Conservation (phyloP, 2,888 invertebrate genomes). For the Panopea generosa region DNA sequence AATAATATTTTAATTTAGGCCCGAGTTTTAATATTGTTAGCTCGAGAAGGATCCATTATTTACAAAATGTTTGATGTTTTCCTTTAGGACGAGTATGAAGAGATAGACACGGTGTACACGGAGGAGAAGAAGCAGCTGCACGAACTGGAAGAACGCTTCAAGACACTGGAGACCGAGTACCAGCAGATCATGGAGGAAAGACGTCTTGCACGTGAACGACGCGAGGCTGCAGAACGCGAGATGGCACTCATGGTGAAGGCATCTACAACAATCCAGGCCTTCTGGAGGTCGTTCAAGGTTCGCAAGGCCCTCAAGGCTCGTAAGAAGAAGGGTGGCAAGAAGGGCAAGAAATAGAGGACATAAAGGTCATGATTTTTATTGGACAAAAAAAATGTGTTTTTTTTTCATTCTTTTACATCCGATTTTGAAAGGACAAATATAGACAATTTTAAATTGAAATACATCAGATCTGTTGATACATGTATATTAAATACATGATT, state of each 20-base stretch:
- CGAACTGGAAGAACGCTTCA: slow-evolving; percentile 85
- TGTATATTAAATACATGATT: too few species aligned
- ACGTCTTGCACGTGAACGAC: slow-evolving; percentile 81
- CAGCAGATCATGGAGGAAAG: slow-evolving; percentile 83
- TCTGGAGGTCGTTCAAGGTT: slow-evolving; percentile 85
- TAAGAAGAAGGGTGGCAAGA: slow-evolving; percentile 82
- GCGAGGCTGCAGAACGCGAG: slow-evolving; percentile 83
- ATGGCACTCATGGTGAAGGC: slow-evolving; percentile 82
- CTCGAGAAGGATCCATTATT: too few species aligned
- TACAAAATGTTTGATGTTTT: too few species aligned
- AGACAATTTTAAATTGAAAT: too few species aligned
- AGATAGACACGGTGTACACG: slow-evolving; percentile 84
- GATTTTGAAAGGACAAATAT: too few species aligned
- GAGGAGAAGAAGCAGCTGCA: slow-evolving; percentile 85
- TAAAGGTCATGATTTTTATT: not conserved
- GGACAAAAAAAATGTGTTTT: not conserved
- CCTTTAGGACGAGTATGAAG: slow-evolving; percentile 84
- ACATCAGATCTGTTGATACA: too few species aligned
- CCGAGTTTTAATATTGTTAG: too few species aligned
- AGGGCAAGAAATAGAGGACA: slow-evolving; percentile 63
- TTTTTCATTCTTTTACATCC: not conserved
- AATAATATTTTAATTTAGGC: too few species aligned
- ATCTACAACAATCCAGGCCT: slow-evolving; percentile 85
- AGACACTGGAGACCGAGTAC: slow-evolving; percentile 84
- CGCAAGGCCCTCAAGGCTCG: slow-evolving; percentile 83